These are phyloP conservation scores for Hyles euphorbiae DNA, from an alignment of 1,140 invertebrate genomes.

Conservation along the genomic window DNA sequence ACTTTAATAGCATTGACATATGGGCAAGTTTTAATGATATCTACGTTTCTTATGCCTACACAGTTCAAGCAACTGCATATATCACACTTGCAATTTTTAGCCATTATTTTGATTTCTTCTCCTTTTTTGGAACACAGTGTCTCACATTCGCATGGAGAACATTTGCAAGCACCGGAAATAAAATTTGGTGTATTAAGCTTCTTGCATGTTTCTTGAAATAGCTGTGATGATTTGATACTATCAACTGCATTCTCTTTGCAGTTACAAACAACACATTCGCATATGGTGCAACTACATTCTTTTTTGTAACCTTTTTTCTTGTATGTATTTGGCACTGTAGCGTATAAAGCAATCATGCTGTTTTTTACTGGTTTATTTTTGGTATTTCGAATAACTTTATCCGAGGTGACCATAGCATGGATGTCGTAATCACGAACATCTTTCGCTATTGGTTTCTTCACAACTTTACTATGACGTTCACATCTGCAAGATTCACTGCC, in stretches of 20 bases:
- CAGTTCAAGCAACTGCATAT: conserved; percentile 33
- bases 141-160: conserved; percentile 32
- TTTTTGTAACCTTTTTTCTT: conserved; percentile 4
- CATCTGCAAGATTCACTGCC: conserved; percentile 30
- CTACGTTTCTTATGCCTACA: conserved; percentile 8
- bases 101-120: background rate
- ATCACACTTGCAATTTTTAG: conserved; percentile 19
- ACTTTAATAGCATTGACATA: no score
- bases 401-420: conserved; percentile 13
- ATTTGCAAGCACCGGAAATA: conserved; percentile 21
- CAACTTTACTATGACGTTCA: conserved; percentile 23
- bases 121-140: conserved; percentile 16
- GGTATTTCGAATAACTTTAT: background rate
- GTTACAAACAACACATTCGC: conserved; percentile 34
- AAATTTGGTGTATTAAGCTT: background rate
- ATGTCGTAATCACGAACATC: conserved; percentile 38
- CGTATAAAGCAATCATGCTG: conserved; percentile 21
- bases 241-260: conserved; percentile 20
- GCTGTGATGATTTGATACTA: conserved; percentile 12
- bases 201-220: background rate
- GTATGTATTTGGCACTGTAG: conserved; percentile 13
- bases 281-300: conserved; percentile 22
- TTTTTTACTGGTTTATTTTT: conserved; percentile 1
- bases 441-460: conserved; percentile 33
- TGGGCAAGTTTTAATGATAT: no score